Conservation (phyloP, 2,888 invertebrate genomes). For the Acanthosepion lycidas region DNA sequence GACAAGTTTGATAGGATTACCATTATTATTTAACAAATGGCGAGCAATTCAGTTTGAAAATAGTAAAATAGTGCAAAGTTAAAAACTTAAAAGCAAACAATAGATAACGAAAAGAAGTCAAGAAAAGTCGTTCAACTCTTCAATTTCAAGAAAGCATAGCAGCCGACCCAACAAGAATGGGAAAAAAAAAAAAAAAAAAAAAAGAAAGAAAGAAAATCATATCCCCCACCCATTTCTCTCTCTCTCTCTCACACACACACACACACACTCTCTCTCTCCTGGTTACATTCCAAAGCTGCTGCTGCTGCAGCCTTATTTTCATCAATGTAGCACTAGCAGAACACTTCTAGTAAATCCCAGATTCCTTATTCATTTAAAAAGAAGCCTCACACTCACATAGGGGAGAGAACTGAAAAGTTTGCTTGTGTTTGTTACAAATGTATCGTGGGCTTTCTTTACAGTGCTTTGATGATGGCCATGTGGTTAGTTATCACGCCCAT, state of each 20-base stretch:
- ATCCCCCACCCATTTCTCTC: not conserved
- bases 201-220: no score
- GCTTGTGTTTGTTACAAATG: no score
- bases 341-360: not conserved
- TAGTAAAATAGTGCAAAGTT: no score
- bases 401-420: not conserved
- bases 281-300: conserved; percentile 10
- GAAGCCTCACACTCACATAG: not conserved
- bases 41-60: no score
- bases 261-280: not conserved
- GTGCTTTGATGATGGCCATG: not conserved
- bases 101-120: no score
- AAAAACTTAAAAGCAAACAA: no score
- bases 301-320: not conserved
- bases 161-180: no score
- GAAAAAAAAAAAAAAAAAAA: no score
- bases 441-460: not conserved
- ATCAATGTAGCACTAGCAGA: conserved; percentile 16
- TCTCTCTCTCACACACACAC: not conserved
- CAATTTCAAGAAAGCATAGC: no score
- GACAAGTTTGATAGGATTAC: no score
- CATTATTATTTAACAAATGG: no score
- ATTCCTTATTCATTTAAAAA: not conserved
- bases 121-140: no score
- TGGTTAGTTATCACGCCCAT: not conserved